Base-by-base conservation (phyloP, 1,140 invertebrate species). In the Drosophila kepulauana region DNA sequence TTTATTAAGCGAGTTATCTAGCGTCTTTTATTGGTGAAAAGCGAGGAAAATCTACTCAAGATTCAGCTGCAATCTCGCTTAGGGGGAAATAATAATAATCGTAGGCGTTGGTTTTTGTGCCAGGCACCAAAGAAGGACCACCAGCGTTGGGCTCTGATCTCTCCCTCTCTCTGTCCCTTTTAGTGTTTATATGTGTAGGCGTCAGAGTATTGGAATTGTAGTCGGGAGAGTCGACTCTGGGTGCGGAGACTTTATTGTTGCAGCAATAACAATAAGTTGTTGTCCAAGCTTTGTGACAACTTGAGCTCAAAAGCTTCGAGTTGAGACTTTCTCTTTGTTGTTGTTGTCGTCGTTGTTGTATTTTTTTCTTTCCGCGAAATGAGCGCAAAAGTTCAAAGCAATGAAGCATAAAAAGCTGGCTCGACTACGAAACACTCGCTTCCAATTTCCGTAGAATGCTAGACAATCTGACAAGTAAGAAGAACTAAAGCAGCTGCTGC, bases 321-420 rank as follows among this genome's bases (percentile, higher is more conserved):
- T 58, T 67, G 57, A 69, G 70, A 89, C 85, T 88, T 88, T 88
- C 85, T 88, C 85, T 90, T 90, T 90, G 86, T 85, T 89, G 65
- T 51, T 71, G 46, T 54, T 62, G 25, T 49, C 30, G 8, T 15
- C 25, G 15, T 30, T 11, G 58, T 45, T 10, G 6, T 54, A 57
- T 70, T 30, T 45, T 54, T 41, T 58, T 49, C 15, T 25, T 58
- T 58, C 52, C 28, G 61, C 58, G 70, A 84, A 88, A 75, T 61
- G 74, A 76, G 82, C 85, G 81, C 85, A 85, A 89, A 85, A 88
- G 85, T 88, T 89, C 81, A 88, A 88, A 89, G 84, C 80, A 87
- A 80, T 87, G 84, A 78, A 88, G 84, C 84, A 87, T 84, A 89
- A 80, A 78, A 87, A 68, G 35, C 2, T 3, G 2, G 8, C 7